A percentile compares a stretch with the other conserved stretches of the same genome.
phyloP scores from a whole-genome alignment of 2,888 invertebrate genomes.

The Drosophila melanosoma region DNA sequence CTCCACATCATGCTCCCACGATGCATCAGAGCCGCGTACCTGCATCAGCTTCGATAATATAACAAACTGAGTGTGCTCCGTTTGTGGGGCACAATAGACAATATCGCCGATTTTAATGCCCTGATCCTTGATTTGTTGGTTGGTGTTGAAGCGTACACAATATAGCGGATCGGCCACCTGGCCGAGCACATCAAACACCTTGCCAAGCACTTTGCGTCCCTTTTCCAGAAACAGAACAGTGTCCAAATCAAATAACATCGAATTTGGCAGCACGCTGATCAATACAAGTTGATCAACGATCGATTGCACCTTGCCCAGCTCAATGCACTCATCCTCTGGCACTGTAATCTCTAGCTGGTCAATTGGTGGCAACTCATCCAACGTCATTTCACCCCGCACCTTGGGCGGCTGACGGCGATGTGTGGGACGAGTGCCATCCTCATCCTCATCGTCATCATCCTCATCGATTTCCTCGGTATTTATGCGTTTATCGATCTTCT shows the following conservation, averaged over 20 bases:
- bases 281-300: conserved; percentile 92
- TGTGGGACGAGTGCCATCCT: conserved; percentile 40
- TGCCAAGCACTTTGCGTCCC: conserved; percentile 89
- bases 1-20: conserved; percentile 94
- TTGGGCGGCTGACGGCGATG: conserved; percentile 72
- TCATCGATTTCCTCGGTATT: conserved; percentile 73
- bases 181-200: conserved; percentile 96
- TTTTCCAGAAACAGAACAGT: conserved; percentile 94
- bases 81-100: conserved; percentile 93
- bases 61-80: conserved; percentile 90
- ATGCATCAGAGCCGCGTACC: conserved; percentile 94
- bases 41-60: conserved; percentile 90
- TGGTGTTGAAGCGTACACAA: conserved; percentile 94
- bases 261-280: conserved; percentile 88
- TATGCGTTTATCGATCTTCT: conserved; percentile 74
- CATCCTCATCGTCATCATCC: conserved; percentile 74
- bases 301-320: conserved; percentile 90
- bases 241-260: conserved; percentile 93
- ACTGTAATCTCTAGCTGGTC: conserved; percentile 92
- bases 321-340: conserved; percentile 90
- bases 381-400: conserved; percentile 82
- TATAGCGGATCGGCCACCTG: conserved; percentile 94
- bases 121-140: conserved; percentile 89
- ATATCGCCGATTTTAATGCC: conserved; percentile 89
- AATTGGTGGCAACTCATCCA: conserved; percentile 92